Conservation (phyloP, 2,888 invertebrate genomes). For the Ophion ventricosus region DNA sequence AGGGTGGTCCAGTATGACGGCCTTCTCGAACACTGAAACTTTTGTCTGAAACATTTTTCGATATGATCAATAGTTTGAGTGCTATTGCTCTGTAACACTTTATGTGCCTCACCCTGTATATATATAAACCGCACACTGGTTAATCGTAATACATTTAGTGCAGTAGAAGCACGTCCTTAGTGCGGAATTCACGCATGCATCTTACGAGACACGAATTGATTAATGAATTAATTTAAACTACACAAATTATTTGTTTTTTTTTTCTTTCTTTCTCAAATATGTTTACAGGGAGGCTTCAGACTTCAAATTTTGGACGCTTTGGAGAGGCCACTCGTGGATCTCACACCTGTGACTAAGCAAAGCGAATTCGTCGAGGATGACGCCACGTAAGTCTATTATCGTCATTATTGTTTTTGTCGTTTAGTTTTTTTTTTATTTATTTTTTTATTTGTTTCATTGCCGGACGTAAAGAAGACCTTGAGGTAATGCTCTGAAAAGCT, state of each 20-base stretch:
- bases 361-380: conserved; percentile 93
- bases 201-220: conserved; percentile 15
- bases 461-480: conserved; percentile 28
- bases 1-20: too few relatives aligned
- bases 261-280: conserved; percentile 62
- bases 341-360: conserved; percentile 92
- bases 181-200: conserved; percentile 39
- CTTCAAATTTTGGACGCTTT: conserved; percentile 93
- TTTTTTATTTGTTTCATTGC: conserved; percentile 5
- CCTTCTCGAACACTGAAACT: too few relatives aligned
- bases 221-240: conserved; percentile 14
- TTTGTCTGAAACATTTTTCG: too few relatives aligned
- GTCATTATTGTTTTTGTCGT: too few relatives aligned
- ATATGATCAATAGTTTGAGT: too few relatives aligned
- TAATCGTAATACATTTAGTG: conserved; percentile 41
- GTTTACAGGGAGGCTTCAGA: conserved; percentile 94
- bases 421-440: too few relatives aligned
- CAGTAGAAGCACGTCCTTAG: conserved; percentile 28
- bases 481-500: background rate
- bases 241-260: background rate
- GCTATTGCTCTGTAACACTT: too few relatives aligned
- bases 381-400: conserved; percentile 90
- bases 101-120: too few relatives aligned
- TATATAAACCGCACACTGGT: conserved; percentile 40
- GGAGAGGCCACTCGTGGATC: conserved; percentile 92